A percentile compares a stretch with the other conserved stretches of the same genome.
Evolutionary conservation across 1,140 invertebrate species (phyloP).

Genomic region (Schlechtendalia chinensis): DNA sequence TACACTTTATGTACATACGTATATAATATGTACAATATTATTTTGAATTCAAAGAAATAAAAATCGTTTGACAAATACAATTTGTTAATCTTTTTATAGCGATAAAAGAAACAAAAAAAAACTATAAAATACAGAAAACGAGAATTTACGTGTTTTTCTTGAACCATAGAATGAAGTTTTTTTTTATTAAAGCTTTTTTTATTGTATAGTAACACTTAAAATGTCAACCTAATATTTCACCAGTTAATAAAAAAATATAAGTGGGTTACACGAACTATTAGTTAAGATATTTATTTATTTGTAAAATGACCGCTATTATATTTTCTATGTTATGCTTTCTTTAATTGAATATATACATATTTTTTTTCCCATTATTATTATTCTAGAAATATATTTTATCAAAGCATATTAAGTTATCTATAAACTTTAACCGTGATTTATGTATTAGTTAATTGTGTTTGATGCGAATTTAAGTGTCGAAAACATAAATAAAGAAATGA

Average conservation of each 20-base stretch:
- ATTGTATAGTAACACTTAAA: constrained; percentile 2
- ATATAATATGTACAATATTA: too few species aligned
- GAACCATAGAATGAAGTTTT: constrained; percentile 1
- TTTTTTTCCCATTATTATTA: background rate
- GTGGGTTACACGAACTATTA: background rate
- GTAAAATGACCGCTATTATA: background rate
- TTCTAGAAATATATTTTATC: too few species aligned
- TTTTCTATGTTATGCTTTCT: background rate
- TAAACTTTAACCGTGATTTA: background rate
- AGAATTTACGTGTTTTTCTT: background rate
- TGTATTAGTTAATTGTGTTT: background rate
- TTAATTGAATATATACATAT: too few species aligned
- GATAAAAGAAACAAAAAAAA: constrained; percentile 3
- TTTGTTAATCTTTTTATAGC: constrained; percentile 4
- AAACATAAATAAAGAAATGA: too few species aligned
- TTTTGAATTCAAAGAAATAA: background rate
- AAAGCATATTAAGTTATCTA: too few species aligned
- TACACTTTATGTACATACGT: too few species aligned
- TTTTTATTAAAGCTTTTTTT: constrained; percentile 23
- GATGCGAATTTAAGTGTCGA: background rate
- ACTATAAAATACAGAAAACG: constrained; percentile 2
- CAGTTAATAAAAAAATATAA: constrained; percentile 6
- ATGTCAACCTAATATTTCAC: constrained; percentile 18
- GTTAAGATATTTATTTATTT: background rate
- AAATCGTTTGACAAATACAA: background rate